phyloP scores from a whole-genome alignment of 2,113 vertebrate species.

The Nerophis lumbriciformis region DNA sequence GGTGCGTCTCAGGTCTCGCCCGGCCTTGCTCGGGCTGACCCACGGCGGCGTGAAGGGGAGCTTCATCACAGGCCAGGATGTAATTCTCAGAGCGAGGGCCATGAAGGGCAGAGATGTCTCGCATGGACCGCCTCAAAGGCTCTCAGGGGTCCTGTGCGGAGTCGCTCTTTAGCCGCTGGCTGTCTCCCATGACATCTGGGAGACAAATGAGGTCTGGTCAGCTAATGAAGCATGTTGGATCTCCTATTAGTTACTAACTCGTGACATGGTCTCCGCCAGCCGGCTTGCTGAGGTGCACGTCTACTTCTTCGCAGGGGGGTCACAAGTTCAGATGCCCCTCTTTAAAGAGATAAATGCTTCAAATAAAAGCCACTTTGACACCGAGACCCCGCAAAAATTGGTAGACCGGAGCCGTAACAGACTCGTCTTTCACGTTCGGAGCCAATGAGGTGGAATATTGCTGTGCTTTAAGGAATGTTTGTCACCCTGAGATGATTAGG shows the following conservation, averaged over 20 bases:
- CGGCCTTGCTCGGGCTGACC: conserved; percentile 59
- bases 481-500: too few species aligned
- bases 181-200: conserved; percentile 36
- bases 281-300: conserved; percentile 27
- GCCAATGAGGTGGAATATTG: too few species aligned
- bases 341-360: conserved; percentile 1
- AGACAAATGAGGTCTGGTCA: conserved; percentile 40
- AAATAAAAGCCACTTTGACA: not conserved
- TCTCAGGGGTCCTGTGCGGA: conserved; percentile 43
- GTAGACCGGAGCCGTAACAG: too few species aligned
- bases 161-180: conserved; percentile 22
- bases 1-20: conserved; percentile 57
- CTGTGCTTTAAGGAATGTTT: too few species aligned
- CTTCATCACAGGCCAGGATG: conserved; percentile 31
- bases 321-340: not conserved
- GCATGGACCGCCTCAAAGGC: conserved; percentile 48
- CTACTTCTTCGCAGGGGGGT: not conserved
- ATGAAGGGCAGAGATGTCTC: conserved; percentile 71
- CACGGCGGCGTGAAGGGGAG: conserved; percentile 57
- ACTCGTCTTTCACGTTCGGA: too few species aligned
- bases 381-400: too few species aligned
- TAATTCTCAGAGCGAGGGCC: conserved; percentile 42
- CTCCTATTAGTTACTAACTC: conserved; percentile 27
- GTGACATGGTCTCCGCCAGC: conserved; percentile 33
- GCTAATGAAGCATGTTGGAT: conserved; percentile 51